Percentiles rank a stretch among this genome's conserved stretches.
Evolutionary conservation across 53 echinoderm and acorn worm genomes (phyloP).

Genomic region (Arbacia lixula): DNA sequence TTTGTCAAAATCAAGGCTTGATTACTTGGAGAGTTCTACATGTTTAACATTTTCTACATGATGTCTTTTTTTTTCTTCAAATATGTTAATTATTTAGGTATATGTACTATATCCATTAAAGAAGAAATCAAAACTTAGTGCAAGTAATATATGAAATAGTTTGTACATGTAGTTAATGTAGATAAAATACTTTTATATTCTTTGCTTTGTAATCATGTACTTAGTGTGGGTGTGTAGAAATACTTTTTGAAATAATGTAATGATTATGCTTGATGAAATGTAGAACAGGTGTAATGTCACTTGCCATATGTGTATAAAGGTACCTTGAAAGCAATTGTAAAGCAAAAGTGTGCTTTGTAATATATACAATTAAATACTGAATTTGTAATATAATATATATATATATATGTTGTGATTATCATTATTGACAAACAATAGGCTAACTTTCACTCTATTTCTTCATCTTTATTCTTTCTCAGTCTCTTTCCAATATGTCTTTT

Average conservation of each 20-base stretch:
- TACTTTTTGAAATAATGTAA: constrained; percentile 30
- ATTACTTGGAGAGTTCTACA: no score
- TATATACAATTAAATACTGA: constrained; percentile 22
- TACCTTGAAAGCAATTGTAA: background rate
- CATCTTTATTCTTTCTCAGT: background rate
- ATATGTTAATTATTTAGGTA: background rate
- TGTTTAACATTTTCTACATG: no score
- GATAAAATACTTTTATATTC: background rate
- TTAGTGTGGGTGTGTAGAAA: background rate
- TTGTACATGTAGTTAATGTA: background rate
- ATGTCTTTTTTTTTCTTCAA: no score
- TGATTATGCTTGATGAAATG: constrained; percentile 1
- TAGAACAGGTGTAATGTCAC: constrained; percentile 32
- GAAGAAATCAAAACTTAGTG: background rate
- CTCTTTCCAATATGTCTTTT: no score
- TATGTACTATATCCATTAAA: background rate
- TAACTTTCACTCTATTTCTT: background rate
- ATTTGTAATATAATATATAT: constrained; percentile 11
- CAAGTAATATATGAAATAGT: constrained; percentile 6
- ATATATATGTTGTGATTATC: background rate
- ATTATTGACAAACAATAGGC: no score
- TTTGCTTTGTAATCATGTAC: background rate
- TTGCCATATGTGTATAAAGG: constrained; percentile 53
- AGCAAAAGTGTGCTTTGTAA: constrained; percentile 22
- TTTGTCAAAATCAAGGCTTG: no score